phyloP scores from a whole-genome alignment of 2,888 invertebrate genomes.

The Lepetodrilus schrolli region DNA sequence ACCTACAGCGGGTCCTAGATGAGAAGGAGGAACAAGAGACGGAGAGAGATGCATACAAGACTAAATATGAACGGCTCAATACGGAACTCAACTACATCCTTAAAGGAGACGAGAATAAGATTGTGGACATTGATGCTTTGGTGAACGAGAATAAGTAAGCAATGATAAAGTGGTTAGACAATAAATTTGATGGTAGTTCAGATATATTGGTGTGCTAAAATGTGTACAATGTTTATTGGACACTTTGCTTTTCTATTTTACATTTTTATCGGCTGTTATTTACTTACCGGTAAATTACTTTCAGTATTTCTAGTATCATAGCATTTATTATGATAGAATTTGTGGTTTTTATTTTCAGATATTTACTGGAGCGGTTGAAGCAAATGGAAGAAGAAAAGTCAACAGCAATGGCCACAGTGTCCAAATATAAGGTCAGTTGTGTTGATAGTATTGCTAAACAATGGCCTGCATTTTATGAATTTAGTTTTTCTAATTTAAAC shows the following conservation, averaged over 20 bases:
- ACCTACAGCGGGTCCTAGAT: slow-evolving; percentile 86
- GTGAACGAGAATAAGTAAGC: slow-evolving; percentile 86
- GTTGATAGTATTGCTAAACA: too few species aligned
- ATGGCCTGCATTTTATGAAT: too few species aligned
- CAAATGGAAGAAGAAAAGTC: slow-evolving; percentile 87
- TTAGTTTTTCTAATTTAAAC: too few species aligned
- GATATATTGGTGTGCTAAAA: too few species aligned
- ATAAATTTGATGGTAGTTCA: too few species aligned
- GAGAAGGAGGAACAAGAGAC: slow-evolving; percentile 88
- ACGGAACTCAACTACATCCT: slow-evolving; percentile 85
- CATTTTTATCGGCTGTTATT: too few species aligned
- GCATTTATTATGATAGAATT: not conserved
- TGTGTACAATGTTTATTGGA: too few species aligned
- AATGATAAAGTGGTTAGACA: too few species aligned
- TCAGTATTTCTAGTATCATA: too few species aligned
- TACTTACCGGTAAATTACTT: too few species aligned
- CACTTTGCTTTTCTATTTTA: too few species aligned
- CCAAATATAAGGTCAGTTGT: slow-evolving; percentile 74
- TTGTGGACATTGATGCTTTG: slow-evolving; percentile 87
- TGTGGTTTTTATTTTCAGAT: slow-evolving; percentile 57
- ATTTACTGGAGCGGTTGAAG: slow-evolving; percentile 85
- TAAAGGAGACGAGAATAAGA: slow-evolving; percentile 77
- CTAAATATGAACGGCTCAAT: slow-evolving; percentile 87
- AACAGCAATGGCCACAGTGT: slow-evolving; percentile 81
- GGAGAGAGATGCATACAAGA: slow-evolving; percentile 88